phyloP scores from a whole-genome alignment of 1,140 invertebrate species.

The Microplitis mediator region DNA sequence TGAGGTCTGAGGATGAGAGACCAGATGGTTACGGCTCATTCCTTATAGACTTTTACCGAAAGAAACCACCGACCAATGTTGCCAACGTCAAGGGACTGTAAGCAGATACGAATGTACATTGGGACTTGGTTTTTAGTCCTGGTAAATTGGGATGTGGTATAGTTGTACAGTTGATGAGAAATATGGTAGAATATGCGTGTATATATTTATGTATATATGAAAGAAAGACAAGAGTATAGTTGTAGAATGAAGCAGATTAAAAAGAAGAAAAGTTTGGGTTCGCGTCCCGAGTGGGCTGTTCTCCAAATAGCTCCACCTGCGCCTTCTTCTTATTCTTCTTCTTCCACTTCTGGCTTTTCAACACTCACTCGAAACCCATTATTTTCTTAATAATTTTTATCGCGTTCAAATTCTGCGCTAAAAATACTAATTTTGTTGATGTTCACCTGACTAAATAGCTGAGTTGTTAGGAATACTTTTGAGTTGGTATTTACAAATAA shows the following conservation, averaged over 20 bases:
- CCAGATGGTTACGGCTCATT: slow-evolving; percentile 5
- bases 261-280: slow-evolving; percentile 20
- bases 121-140: no score
- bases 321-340: slow-evolving; percentile 32
- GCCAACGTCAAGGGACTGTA: slow-evolving; percentile 27
- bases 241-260: slow-evolving; percentile 29
- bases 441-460: no score
- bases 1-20: slow-evolving; percentile 5
- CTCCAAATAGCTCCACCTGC: slow-evolving; percentile 59
- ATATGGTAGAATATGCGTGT: no score
- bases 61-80: slow-evolving; percentile 26
- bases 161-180: no score
- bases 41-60: neutral
- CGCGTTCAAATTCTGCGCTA: neutral
- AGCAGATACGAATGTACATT: neutral
- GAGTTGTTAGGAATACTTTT: no score
- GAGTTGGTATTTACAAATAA: no score
- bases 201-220: neutral
- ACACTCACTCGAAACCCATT: neutral
- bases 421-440: neutral
- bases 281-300: slow-evolving; percentile 51
- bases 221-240: slow-evolving; percentile 8
- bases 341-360: neutral
- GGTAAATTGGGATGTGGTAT: no score
- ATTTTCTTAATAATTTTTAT: neutral